These are phyloP conservation scores for Phoeniculus purpureus DNA, from an alignment of 2,797 vertebrate species.

Conservation along the genomic window DNA sequence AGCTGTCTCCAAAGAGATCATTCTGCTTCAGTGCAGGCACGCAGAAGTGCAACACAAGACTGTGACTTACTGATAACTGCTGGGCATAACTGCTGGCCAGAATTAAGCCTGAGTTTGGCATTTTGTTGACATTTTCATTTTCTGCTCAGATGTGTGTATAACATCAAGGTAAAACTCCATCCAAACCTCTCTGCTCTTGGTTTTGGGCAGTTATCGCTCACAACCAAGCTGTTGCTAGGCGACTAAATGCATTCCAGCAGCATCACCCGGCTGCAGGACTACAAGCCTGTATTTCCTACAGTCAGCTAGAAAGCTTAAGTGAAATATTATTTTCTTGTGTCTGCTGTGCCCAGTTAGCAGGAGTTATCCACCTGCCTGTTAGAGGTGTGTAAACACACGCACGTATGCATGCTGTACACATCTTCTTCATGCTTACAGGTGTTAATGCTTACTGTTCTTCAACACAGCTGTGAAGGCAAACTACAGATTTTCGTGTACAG, in stretches of 20 bases:
- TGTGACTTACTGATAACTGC: neutral
- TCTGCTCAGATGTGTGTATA: neutral
- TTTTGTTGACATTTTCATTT: neutral
- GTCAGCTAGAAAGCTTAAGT: neutral
- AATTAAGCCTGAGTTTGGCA: neutral
- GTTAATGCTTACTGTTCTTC: neutral
- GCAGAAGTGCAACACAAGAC: neutral
- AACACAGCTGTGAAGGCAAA: too few relatives aligned
- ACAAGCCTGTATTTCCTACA: neutral
- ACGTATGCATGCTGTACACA: rapidly evolving
- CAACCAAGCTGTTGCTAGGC: slow-evolving; percentile 28
- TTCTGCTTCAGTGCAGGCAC: neutral
- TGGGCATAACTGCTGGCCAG: neutral
- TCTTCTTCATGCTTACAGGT: neutral
- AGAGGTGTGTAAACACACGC: neutral
- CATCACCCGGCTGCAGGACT: neutral
- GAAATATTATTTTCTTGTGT: neutral
- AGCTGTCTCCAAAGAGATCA: neutral
- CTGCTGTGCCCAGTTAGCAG: neutral
- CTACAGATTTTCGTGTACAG: neutral
- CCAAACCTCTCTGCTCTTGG: neutral
- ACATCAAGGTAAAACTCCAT: rapidly evolving
- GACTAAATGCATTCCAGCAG: neutral
- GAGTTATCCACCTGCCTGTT: neutral
- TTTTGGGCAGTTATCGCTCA: neutral